Evolutionary conservation across 2,888 invertebrate species (phyloP).

Genomic region (Cosmorhoe ocellata): DNA sequence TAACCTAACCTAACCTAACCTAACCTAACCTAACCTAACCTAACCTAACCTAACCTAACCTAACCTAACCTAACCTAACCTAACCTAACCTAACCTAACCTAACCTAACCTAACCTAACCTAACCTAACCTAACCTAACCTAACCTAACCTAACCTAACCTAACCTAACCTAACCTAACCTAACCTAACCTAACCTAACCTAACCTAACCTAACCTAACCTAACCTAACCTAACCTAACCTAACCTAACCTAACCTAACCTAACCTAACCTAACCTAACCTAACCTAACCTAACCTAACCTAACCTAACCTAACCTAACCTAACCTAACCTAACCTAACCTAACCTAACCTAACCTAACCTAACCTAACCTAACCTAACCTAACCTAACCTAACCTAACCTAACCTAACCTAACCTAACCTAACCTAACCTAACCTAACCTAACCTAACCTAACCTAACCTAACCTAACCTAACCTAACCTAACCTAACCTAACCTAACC

Average conservation of each 20-base stretch:
- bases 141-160: slow-evolving; percentile 14
- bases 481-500: slow-evolving; percentile 24
- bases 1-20: slow-evolving; percentile 33
- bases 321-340: slow-evolving; percentile 26
- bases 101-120: slow-evolving; percentile 23
- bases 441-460: slow-evolving; percentile 22
- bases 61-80: slow-evolving; percentile 32
- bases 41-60: slow-evolving; percentile 32
- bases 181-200: slow-evolving; percentile 27
- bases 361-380: slow-evolving; percentile 28
- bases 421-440: slow-evolving; percentile 28
- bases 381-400: slow-evolving; percentile 23
- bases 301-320: slow-evolving; percentile 26
- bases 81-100: slow-evolving; percentile 29
- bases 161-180: slow-evolving; percentile 26
- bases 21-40: slow-evolving; percentile 32
- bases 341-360: slow-evolving; percentile 27
- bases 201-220: slow-evolving; percentile 19
- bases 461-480: slow-evolving; percentile 26
- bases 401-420: slow-evolving; percentile 23
- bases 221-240: slow-evolving; percentile 20
- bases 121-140: slow-evolving; percentile 22
- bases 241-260: slow-evolving; percentile 28
- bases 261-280: slow-evolving; percentile 26
- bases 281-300: slow-evolving; percentile 21